Percentiles rank a stretch among this genome's conserved stretches.
Conservation (phyloP, 2,797 vertebrate species). For the Champsocephalus gunnari region DNA sequence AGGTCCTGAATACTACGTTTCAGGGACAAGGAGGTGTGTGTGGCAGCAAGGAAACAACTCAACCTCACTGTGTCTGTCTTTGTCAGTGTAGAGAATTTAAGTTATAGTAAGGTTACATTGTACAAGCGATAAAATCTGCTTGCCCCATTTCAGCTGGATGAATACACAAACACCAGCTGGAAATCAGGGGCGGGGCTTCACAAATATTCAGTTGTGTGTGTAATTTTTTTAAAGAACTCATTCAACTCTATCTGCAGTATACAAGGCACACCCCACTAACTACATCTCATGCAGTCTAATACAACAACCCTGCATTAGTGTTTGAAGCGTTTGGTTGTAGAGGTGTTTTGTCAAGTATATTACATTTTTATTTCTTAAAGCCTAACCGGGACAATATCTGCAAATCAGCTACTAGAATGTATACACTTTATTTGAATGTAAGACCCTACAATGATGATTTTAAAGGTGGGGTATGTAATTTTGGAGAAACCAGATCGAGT, state of each 20-base stretch:
- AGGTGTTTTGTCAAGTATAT: too few relatives aligned
- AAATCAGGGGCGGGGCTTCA: background rate
- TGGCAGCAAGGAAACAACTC: background rate
- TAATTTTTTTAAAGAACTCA: background rate
- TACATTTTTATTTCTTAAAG: too few relatives aligned
- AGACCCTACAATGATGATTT: background rate
- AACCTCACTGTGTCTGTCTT: background rate
- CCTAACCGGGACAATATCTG: too few relatives aligned
- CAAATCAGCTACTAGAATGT: too few relatives aligned
- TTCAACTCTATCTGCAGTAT: background rate
- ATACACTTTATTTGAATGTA: too few relatives aligned
- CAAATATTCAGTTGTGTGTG: background rate
- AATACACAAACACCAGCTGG: background rate
- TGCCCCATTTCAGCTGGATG: background rate
- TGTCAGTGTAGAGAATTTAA: background rate
- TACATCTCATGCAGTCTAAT: background rate
- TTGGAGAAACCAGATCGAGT: too few relatives aligned
- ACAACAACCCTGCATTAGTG: background rate
- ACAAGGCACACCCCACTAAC: background rate
- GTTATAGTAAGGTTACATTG: background rate
- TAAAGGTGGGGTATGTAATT: too few relatives aligned
- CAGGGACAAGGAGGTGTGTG: constrained; percentile 12
- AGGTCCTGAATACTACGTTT: constrained; percentile 19
- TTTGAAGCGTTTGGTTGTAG: too few relatives aligned
- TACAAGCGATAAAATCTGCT: background rate